Evolutionary conservation across 1,140 invertebrate genomes (phyloP).

Genomic region (Zaprionus ornatus): DNA sequence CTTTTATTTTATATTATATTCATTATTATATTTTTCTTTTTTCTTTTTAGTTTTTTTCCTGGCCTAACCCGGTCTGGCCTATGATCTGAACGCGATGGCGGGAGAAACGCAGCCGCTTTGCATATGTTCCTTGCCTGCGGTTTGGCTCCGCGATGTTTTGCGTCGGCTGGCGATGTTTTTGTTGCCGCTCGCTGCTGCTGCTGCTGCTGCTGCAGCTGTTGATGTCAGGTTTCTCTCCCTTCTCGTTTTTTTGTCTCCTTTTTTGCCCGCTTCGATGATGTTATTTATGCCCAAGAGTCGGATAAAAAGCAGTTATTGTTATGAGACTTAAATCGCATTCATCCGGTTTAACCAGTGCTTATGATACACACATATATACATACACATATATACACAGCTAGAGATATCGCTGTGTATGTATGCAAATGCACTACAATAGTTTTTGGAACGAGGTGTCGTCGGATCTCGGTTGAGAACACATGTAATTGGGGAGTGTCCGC

Average conservation of each 20-base stretch:
- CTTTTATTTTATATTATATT: neutral
- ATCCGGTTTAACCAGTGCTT: conserved; percentile 69
- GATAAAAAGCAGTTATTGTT: conserved; percentile 66
- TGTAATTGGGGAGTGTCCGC: conserved; percentile 16
- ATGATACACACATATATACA: conserved; percentile 46
- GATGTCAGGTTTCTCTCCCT: conserved; percentile 39
- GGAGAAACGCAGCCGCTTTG: conserved; percentile 4
- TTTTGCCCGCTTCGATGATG: conserved; percentile 53
- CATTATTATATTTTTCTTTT: neutral
- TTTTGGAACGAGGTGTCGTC: conserved; percentile 6
- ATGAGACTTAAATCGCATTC: conserved; percentile 62
- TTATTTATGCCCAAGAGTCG: conserved; percentile 59
- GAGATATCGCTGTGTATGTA: neutral
- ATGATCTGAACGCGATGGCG: conserved; percentile 1
- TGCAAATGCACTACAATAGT: conserved; percentile 28
- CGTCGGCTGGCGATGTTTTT: conserved; percentile 9
- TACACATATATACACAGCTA: neutral
- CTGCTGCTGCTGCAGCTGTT: conserved; percentile 54
- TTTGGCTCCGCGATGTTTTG: conserved; percentile 20
- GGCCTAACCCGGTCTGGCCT: conserved; percentile 1
- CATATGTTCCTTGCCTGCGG: conserved; percentile 18
- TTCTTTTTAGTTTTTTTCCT: neutral
- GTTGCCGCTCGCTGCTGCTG: conserved; percentile 21
- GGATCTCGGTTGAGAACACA: conserved; percentile 13
- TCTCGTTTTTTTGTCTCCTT: conserved; percentile 14